Evolutionary conservation across 2,888 invertebrate species (phyloP), one percentile per base, ranked within the genome.

Genomic region (Leptinotarsa haldemani): DNA sequence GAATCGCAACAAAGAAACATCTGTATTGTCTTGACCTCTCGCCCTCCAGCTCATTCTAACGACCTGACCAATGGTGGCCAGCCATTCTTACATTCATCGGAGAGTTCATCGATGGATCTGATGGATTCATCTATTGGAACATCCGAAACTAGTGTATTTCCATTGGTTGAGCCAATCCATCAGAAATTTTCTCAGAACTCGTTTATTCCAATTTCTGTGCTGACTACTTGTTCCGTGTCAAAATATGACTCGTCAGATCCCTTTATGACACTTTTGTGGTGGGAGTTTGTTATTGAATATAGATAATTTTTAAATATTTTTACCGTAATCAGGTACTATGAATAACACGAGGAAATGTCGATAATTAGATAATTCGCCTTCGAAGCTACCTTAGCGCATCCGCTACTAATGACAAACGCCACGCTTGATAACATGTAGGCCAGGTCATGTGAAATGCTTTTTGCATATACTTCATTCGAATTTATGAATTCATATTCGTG

Each of bases 361-460:
- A 5, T 40, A 40, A 61, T 61, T 61, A 30, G 12, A 13, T 22
- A 15, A 56, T 56, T 56, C 2, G 20, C 56, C 56, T 56, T 56
- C 15, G 20, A 56, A 56, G 22, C 22, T 22, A 13, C 15, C 15
- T 22, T 22, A 56, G 4, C 22, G 15, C 56, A 56, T 56, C 56
- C 56, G 56, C 22, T 20, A 56, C 4, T 22, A 52, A 7, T 12
- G 18, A 52, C 52, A 52, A 52, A n/a, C 52, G 18, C 52, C n/a
- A 7, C 18, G 52, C 12, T 18, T 52, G 9, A 52, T 52, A 18
- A 52, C 4, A 52, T 52, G n/a, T 52, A 52, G 52, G 18, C 52
- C 18, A 52, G 52, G 52, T 52, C 52, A 52, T 52, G 52, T 52
- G 52, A 52, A 52, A 52, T 52, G 40, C 40, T 40, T 40, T 40